Conservation (phyloP, 2,888 invertebrate species). For the Drosophila neotestacea region DNA sequence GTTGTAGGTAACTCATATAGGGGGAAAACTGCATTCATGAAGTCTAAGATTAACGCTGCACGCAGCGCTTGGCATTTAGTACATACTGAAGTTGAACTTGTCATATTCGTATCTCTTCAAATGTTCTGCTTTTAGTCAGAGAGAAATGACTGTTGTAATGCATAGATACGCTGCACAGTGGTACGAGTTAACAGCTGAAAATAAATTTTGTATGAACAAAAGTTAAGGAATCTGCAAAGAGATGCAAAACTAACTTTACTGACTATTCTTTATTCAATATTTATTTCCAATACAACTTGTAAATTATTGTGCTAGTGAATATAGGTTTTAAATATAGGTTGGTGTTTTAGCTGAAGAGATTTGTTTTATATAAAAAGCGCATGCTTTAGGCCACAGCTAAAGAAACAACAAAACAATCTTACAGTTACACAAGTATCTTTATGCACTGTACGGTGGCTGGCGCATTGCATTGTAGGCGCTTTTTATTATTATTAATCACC, state of each 20-base stretch:
- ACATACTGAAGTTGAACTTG: constrained; percentile 72
- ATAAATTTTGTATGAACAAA: not conserved
- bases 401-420: constrained; percentile 1
- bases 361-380: not conserved
- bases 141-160: constrained; percentile 38
- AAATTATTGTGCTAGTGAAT: no score
- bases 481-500: constrained; percentile 81
- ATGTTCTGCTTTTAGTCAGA: constrained; percentile 64
- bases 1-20: not conserved
- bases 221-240: not conserved
- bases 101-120: constrained; percentile 79
- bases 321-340: no score
- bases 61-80: constrained; percentile 71
- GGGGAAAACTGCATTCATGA: constrained; percentile 46
- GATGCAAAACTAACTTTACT: not conserved
- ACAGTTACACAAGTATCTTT: constrained; percentile 8
- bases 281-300: no score
- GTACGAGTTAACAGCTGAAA: not conserved
- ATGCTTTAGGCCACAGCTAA: not conserved
- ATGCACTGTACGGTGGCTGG: constrained; percentile 53
- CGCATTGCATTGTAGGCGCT: constrained; percentile 64
- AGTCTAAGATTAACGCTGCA: constrained; percentile 58
- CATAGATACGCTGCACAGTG: constrained; percentile 42
- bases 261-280: no score
- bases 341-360: not conserved